Conservation (phyloP, 1,140 invertebrate genomes). For the Drosophila subobscura region DNA sequence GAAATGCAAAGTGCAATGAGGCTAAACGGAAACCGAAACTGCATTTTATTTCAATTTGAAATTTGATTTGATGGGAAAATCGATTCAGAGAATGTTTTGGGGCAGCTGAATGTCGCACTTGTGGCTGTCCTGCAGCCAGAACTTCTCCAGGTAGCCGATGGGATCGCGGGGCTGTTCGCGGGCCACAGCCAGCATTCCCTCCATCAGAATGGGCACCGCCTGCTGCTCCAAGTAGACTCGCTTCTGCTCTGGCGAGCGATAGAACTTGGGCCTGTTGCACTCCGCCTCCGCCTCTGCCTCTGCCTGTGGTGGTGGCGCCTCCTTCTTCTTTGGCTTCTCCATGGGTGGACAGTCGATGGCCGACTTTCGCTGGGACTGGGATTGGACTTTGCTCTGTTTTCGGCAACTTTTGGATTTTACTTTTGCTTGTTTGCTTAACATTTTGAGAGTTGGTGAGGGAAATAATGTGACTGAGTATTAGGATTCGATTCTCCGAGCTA, state of each 20-base stretch:
- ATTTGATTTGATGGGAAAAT: neutral
- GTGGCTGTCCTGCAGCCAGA: conserved; percentile 56
- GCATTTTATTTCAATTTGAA: conserved; percentile 46
- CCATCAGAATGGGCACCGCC: conserved; percentile 62
- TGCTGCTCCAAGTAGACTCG: conserved; percentile 44
- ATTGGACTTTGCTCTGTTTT: too few relatives aligned
- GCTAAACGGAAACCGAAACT: conserved; percentile 27
- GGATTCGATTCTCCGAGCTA: too few relatives aligned
- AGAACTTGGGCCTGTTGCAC: conserved; percentile 13
- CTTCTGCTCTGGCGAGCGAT: conserved; percentile 18
- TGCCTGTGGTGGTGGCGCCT: neutral
- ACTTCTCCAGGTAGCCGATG: conserved; percentile 50
- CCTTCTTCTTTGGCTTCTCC: conserved; percentile 19
- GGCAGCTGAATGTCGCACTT: conserved; percentile 55
- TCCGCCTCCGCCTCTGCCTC: neutral
- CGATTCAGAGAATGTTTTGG: conserved; percentile 41
- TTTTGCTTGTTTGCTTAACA: neutral
- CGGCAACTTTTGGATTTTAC: neutral
- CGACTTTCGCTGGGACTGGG: too few relatives aligned
- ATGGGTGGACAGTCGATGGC: conserved; percentile 4
- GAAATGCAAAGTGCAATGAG: conserved; percentile 45
- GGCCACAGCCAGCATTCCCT: conserved; percentile 61
- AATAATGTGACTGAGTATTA: neutral
- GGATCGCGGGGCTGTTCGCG: conserved; percentile 62
- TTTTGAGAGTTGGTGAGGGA: too few relatives aligned